These are phyloP conservation scores for Branchipolynoe longqiensis DNA, from an alignment of 2,888 invertebrate genomes.

Conservation along the genomic window DNA sequence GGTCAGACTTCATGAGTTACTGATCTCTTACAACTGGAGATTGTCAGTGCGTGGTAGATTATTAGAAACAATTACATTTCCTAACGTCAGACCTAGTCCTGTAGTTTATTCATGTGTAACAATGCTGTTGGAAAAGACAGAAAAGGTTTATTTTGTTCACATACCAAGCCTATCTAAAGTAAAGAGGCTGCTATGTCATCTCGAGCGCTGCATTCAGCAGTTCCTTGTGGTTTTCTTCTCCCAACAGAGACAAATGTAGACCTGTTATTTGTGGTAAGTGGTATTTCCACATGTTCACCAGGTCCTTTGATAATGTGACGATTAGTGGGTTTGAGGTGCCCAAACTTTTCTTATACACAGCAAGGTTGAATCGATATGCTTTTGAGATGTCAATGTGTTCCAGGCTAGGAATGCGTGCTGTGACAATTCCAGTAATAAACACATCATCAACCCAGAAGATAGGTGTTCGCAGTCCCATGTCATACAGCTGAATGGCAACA, in stretches of 20 bases:
- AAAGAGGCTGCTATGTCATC: no score
- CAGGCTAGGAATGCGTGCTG: neutral
- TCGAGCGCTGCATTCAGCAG: neutral
- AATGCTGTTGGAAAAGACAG: no score
- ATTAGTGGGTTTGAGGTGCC: neutral
- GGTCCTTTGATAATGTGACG: constrained; percentile 14
- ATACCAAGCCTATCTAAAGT: no score
- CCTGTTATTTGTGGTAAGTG: neutral
- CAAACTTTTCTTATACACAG: neutral
- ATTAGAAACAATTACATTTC: no score
- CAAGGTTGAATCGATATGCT: constrained; percentile 1
- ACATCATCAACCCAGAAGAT: constrained; percentile 53
- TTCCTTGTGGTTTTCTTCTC: neutral
- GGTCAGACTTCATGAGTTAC: no score
- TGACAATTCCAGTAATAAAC: constrained; percentile 22
- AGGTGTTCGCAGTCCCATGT: constrained; percentile 4
- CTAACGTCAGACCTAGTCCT: no score
- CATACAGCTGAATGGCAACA: neutral
- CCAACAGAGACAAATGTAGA: neutral
- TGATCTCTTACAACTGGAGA: no score
- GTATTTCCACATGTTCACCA: neutral
- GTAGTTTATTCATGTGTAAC: no score
- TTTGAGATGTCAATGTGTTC: constrained; percentile 7
- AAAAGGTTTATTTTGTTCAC: no score
- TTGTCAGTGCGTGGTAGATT: no score